Percentiles rank a stretch among this genome's conserved stretches.
phyloP scores from a whole-genome alignment of 1,140 invertebrate species.

The Neuroterus valhalla region DNA sequence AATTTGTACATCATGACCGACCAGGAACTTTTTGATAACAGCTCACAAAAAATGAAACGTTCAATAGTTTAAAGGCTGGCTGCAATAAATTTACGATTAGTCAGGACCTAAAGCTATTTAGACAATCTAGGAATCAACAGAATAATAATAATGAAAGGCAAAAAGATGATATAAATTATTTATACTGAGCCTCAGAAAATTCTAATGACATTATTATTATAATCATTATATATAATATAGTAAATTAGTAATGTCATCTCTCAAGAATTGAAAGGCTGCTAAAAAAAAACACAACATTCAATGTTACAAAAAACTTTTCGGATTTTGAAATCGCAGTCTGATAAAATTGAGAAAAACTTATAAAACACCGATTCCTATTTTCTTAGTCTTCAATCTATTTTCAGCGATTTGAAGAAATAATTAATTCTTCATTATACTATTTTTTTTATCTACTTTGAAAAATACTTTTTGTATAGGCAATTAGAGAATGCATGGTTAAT shows the following conservation, averaged over 20 bases:
- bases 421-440: too few relatives aligned
- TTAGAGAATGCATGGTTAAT: too few relatives aligned
- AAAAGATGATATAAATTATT: slow-evolving; percentile 5
- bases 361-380: too few relatives aligned
- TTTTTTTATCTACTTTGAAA: too few relatives aligned
- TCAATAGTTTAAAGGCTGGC: slow-evolving; percentile 17
- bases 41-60: neutral
- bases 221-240: neutral
- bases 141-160: slow-evolving; percentile 22
- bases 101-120: slow-evolving; percentile 7
- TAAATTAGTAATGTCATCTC: slow-evolving; percentile 14
- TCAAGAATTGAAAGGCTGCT: slow-evolving; percentile 1
- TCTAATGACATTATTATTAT: slow-evolving; percentile 27
- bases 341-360: neutral
- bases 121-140: slow-evolving; percentile 37
- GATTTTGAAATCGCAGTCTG: neutral
- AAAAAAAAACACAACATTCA: neutral
- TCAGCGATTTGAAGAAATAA: too few relatives aligned
- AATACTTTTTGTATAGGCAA: too few relatives aligned
- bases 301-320: neutral
- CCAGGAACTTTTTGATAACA: neutral
- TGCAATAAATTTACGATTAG: slow-evolving; percentile 25
- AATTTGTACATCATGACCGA: neutral
- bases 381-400: too few relatives aligned
- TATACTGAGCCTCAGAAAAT: slow-evolving; percentile 23